A percentile compares a stretch with the other conserved stretches of the same genome.
phyloP scores from a whole-genome alignment of 2,888 invertebrate species.

The Mallateleia sp. region DNA sequence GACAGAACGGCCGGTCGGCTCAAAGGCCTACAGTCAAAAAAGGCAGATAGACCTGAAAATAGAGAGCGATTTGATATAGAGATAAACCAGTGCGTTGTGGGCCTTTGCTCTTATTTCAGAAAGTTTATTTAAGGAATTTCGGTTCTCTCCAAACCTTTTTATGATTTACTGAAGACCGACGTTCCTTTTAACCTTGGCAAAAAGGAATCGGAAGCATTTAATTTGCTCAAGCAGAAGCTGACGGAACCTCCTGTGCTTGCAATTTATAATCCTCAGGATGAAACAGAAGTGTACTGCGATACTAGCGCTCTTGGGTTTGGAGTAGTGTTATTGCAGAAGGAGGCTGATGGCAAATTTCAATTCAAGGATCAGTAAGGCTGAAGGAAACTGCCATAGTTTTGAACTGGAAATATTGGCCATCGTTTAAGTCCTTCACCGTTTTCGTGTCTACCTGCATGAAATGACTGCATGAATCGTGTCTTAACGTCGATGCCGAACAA shows the following conservation, averaged over 20 bases:
- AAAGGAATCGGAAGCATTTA: conserved; percentile 78
- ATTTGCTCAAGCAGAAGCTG: conserved; percentile 77
- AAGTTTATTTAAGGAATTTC: conserved; percentile 80
- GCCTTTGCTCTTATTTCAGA: conserved; percentile 83
- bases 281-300: conserved; percentile 87
- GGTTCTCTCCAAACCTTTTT: conserved; percentile 82
- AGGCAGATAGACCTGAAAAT: no score
- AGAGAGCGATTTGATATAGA: no score
- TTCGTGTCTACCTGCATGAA: conserved; percentile 81
- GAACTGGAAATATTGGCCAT: conserved; percentile 83
- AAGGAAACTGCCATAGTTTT: conserved; percentile 84
- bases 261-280: conserved; percentile 83
- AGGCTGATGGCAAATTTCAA: conserved; percentile 82
- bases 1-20: no score
- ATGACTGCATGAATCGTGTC: conserved; percentile 73
- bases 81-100: no score
- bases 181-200: conserved; percentile 78
- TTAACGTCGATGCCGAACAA: conserved; percentile 57
- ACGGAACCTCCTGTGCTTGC: conserved; percentile 80
- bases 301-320: conserved; percentile 85
- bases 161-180: conserved; percentile 78
- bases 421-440: conserved; percentile 80
- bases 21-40: no score
- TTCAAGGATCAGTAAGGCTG: conserved; percentile 80
- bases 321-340: conserved; percentile 83